These are phyloP conservation scores for Euura lappo DNA, from an alignment of 1,140 invertebrate genomes.

Conservation along the genomic window DNA sequence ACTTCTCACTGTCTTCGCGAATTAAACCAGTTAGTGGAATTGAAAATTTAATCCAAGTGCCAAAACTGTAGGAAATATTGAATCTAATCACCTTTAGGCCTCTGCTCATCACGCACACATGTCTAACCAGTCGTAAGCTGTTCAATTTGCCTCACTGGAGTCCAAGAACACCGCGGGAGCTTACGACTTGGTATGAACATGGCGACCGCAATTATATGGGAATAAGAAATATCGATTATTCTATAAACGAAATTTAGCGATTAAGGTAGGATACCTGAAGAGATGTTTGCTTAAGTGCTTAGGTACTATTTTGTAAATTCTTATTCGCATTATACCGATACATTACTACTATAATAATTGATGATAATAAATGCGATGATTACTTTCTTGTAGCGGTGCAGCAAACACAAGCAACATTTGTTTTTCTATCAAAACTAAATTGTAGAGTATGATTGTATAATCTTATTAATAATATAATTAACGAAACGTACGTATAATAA, in stretches of 20 bases:
- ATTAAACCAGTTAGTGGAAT: constrained; percentile 32
- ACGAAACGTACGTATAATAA: constrained; percentile 17
- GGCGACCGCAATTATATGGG: neutral
- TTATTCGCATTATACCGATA: neutral
- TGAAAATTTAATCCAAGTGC: constrained; percentile 51
- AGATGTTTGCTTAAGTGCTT: neutral
- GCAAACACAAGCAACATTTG: constrained; percentile 4
- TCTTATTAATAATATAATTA: constrained; percentile 49
- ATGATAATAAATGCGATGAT: neutral
- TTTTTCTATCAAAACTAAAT: constrained; percentile 51
- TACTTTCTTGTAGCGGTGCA: neutral
- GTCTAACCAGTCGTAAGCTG: neutral
- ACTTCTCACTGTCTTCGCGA: too few species aligned
- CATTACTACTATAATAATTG: neutral
- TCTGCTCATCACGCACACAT: neutral
- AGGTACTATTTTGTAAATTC: constrained; percentile 5
- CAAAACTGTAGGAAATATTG: constrained; percentile 50
- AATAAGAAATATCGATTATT: neutral
- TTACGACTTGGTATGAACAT: neutral
- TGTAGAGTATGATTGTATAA: constrained; percentile 50
- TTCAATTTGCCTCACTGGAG: neutral
- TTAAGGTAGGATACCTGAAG: neutral
- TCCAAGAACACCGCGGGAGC: neutral
- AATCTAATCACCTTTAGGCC: neutral
- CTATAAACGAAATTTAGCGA: neutral